Evolutionary conservation across 2,888 invertebrate species (phyloP).

Genomic region (Calameuta filiformis): DNA sequence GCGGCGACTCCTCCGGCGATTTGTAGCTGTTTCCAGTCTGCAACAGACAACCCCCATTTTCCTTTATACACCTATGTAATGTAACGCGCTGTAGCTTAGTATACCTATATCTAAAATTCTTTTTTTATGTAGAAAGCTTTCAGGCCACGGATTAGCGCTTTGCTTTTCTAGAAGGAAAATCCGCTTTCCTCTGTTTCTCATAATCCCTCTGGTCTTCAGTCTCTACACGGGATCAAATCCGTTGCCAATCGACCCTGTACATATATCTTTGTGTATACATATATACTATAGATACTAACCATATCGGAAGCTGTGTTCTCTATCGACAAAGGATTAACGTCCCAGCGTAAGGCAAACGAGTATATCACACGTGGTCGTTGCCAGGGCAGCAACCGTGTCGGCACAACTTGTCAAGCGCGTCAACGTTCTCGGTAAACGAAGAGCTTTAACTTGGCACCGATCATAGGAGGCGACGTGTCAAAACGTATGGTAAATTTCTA

Average conservation of each 20-base stretch:
- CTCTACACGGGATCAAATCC: neutral
- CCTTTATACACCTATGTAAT: neutral
- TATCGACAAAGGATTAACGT: neutral
- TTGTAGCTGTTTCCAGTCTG: conserved; percentile 57
- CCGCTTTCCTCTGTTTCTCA: neutral
- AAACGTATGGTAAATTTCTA: neutral
- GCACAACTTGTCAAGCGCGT: neutral
- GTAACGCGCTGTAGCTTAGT: neutral
- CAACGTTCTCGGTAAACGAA: neutral
- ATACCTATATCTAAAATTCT: neutral
- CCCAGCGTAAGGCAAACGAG: neutral
- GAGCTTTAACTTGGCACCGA: neutral
- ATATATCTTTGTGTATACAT: neutral
- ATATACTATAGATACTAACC: neutral
- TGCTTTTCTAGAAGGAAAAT: neutral
- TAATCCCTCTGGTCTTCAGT: neutral
- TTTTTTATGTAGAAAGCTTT: neutral
- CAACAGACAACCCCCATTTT: conserved; percentile 35
- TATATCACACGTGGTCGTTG: neutral
- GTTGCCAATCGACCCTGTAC: neutral
- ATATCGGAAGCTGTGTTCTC: neutral
- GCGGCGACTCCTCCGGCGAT: conserved; percentile 55
- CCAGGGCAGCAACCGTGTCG: neutral
- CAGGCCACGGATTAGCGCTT: neutral
- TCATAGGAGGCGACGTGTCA: neutral